These are phyloP conservation scores for Cephalopterus ornatus DNA, from an alignment of 2,113 vertebrate genomes.

Conservation along the genomic window DNA sequence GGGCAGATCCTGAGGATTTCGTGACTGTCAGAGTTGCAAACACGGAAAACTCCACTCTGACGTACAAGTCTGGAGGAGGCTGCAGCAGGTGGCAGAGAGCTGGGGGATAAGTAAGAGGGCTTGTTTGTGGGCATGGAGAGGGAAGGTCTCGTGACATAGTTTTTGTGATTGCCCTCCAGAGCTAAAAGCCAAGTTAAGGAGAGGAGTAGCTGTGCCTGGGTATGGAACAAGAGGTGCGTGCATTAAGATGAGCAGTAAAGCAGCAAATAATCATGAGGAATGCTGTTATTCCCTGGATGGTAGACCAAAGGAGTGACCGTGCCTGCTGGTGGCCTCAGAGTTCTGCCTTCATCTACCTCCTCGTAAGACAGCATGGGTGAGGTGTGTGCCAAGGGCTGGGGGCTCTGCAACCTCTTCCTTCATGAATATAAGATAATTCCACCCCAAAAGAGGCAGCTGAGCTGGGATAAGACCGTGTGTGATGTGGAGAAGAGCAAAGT, in stretches of 20 bases:
- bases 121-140: not conserved
- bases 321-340: not conserved
- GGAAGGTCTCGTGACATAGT: not conserved
- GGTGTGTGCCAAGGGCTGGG: not conserved
- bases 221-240: not conserved
- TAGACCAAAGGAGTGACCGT: not conserved
- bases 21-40: accelerated
- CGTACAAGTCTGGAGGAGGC: not conserved
- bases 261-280: not conserved
- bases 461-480: accelerated
- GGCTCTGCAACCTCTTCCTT: not conserved
- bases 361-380: accelerated
- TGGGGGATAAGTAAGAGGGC: not conserved
- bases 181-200: not conserved
- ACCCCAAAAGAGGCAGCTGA: not conserved
- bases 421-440: accelerated
- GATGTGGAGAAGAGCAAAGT: accelerated
- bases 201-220: not conserved
- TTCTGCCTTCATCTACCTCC: not conserved
- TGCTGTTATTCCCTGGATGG: not conserved
- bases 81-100: not conserved
- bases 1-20: not conserved
- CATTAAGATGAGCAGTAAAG: accelerated
- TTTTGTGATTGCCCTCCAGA: not conserved
- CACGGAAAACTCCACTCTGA: not conserved